Evolutionary conservation across 2,888 invertebrate species (phyloP), one percentile per base, ranked within the genome.

Genomic region (Cryptocephalus primarius): DNA sequence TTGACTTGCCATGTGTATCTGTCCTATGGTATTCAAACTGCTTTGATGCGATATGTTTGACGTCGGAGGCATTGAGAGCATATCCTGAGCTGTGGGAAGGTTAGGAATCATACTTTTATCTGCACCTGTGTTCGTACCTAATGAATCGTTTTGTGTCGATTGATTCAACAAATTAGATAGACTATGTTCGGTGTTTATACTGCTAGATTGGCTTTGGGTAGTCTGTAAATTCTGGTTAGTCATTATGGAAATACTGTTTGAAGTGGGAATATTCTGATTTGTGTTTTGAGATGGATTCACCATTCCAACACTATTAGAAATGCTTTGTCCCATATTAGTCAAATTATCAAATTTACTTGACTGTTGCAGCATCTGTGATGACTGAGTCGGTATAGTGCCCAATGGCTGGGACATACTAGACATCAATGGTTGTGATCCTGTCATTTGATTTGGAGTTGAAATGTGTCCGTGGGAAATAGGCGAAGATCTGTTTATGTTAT

Each of bases 351-450:
- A 36, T 36, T 11, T 36, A 36, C 12, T 36, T n/a, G 40, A 34
- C 9, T 22, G 39, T 33, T 10, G 39, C 8, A 36, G 8, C 36
- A 45, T 22, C 14, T 14, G 22, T 22, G 12, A 12, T 36, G 36
- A 36, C 4, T 36, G 36, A 36, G 36, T 36, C 36, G 36, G 36
- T 36, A 36, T 38, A 11, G 12, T 38, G 22, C 22, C 6, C 22
- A 22, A 22, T 22, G 22, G 22, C 40, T 55, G 55, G 8, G 55
- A 50, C 43, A 55, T 53, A 47, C 53, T 55, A 14, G 55, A 52
- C 13, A 55, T 34, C 50, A 55, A 52, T 22, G 22, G 22, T 45
- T 54, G 52, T 32, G 53, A 47, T 12, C 49, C 44, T 39, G 45
- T 45, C 42, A 46, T 49, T 43, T 55, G 57, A 53, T 44, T 56